Percentiles rank a stretch among this genome's conserved stretches.
Conservation (phyloP, 2,888 invertebrate species). For the Synergus itoensis region DNA sequence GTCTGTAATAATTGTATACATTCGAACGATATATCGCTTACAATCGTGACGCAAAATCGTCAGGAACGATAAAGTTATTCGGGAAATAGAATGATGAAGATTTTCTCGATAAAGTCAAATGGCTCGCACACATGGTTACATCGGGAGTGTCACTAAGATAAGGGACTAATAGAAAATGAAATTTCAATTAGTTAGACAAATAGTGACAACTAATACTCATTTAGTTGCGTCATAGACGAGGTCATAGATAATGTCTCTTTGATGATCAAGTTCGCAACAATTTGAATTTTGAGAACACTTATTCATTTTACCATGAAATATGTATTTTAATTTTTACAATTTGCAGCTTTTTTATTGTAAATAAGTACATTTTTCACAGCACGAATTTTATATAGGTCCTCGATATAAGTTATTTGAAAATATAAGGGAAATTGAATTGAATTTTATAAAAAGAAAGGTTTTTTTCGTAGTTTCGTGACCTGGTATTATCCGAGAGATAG, state of each 20-base stretch:
- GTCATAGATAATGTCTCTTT: not conserved
- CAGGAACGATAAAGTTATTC: conserved; percentile 31
- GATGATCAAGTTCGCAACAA: not conserved
- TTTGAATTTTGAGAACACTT: not conserved
- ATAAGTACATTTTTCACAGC: too few species aligned
- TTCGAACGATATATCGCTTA: not conserved
- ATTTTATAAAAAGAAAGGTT: not conserved
- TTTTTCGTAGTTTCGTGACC: not conserved
- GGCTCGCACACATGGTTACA: not conserved
- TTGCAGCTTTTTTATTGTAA: too few species aligned
- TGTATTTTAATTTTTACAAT: too few species aligned
- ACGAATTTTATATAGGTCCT: too few species aligned
- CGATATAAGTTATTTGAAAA: too few species aligned
- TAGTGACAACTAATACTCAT: conserved; percentile 10
- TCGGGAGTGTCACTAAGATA: conserved; percentile 31
- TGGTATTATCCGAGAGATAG: not conserved
- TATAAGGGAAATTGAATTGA: not conserved
- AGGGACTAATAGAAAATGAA: conserved; percentile 39
- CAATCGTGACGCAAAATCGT: conserved; percentile 9
- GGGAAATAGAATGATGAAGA: not conserved
- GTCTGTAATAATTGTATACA: not conserved
- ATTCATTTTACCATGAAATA: not conserved
- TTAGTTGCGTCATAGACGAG: not conserved
- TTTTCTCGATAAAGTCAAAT: conserved; percentile 3
- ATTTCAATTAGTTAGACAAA: conserved; percentile 39